Conservation (phyloP, 2,888 invertebrate species). For the Heteromurus nitidus region DNA sequence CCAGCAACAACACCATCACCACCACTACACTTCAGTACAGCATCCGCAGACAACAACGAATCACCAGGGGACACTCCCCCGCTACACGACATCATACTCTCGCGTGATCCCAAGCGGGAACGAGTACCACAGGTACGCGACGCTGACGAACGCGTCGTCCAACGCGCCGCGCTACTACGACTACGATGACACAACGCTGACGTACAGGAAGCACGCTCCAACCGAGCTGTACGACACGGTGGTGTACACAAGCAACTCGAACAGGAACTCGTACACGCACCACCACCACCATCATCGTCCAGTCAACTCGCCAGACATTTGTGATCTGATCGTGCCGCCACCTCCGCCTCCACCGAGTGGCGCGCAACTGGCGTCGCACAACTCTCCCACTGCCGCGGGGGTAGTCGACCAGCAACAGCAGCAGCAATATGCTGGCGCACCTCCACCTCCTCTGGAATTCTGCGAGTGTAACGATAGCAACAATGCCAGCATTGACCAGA, state of each 20-base stretch:
- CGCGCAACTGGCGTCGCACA: no score
- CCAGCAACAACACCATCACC: background rate
- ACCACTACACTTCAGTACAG: background rate
- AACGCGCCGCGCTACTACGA: constrained; percentile 29
- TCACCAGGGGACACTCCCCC: background rate
- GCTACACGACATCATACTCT: constrained; percentile 3
- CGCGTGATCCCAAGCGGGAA: constrained; percentile 2
- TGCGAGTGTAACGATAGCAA: constrained; percentile 33
- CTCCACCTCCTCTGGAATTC: constrained; percentile 40
- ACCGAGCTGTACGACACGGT: constrained; percentile 43
- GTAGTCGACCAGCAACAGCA: no score
- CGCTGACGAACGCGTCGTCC: background rate
- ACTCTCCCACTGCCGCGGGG: no score
- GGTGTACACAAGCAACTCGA: constrained; percentile 38
- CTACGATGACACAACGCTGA: constrained; percentile 38
- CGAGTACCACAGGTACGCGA: constrained; percentile 8
- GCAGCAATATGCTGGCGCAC: background rate
- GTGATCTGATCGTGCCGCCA: constrained; percentile 48
- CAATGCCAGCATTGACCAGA: constrained; percentile 1
- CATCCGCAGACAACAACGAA: background rate
- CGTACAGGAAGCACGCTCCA: background rate
- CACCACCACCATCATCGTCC: constrained; percentile 1
- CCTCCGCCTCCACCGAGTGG: constrained; percentile 46
- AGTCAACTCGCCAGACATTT: constrained; percentile 32
- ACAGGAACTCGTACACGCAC: constrained; percentile 1